Conservation (phyloP, 2,888 invertebrate genomes). For the Galerucella calmariensis region DNA sequence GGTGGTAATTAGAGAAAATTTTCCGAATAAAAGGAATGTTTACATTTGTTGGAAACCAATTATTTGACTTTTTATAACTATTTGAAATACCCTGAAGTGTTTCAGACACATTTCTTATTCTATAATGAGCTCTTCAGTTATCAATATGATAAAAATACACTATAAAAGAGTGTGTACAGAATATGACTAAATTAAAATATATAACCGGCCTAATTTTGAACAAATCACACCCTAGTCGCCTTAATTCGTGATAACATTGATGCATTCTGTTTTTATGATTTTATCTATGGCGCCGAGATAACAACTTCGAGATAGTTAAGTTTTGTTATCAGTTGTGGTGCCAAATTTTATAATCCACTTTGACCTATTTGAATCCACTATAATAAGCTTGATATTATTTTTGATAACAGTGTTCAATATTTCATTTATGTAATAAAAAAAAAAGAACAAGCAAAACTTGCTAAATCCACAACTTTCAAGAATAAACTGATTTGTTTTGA, state of each 20-base stretch:
- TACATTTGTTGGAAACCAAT: too few species aligned
- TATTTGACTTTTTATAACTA: too few species aligned
- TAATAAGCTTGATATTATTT: background rate
- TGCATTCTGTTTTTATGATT: background rate
- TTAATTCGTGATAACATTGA: background rate
- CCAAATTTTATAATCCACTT: conserved; percentile 19
- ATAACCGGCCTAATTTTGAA: background rate
- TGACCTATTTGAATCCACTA: conserved; percentile 16
- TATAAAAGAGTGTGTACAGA: too few species aligned
- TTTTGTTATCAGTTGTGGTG: conserved; percentile 8
- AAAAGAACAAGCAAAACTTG: too few species aligned
- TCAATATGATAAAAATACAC: too few species aligned
- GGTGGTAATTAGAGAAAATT: too few species aligned
- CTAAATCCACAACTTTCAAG: too few species aligned
- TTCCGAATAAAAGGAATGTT: too few species aligned
- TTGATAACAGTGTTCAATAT: background rate
- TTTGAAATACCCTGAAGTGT: too few species aligned
- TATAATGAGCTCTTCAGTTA: too few species aligned
- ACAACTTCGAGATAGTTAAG: background rate
- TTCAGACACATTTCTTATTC: too few species aligned
- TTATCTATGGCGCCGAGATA: conserved; percentile 20
- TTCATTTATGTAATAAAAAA: background rate
- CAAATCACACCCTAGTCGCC: background rate
- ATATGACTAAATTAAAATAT: background rate
- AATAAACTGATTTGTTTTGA: too few species aligned